These are phyloP conservation scores for Penelope pileata DNA, from an alignment of 2,113 vertebrate genomes.

Conservation along the genomic window DNA sequence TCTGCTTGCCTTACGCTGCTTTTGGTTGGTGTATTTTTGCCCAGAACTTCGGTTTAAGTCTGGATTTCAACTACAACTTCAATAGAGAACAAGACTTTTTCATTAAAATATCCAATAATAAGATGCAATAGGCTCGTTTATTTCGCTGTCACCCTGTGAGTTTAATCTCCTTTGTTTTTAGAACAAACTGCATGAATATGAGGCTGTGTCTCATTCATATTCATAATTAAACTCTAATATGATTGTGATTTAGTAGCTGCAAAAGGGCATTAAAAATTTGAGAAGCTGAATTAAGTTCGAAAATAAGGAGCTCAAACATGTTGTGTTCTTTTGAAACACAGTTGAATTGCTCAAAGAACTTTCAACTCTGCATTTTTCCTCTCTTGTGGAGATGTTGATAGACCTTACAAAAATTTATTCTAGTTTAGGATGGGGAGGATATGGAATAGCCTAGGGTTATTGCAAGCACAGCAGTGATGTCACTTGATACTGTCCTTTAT, in stretches of 20 bases:
- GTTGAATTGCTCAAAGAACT: not conserved
- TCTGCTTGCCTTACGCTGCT: not conserved
- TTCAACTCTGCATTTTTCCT: not conserved
- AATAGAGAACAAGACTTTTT: not conserved
- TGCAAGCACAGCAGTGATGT: not conserved
- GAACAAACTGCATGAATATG: not conserved
- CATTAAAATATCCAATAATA: not conserved
- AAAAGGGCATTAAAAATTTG: not conserved
- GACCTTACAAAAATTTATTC: not conserved
- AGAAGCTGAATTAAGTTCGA: not conserved
- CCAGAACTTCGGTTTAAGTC: not conserved
- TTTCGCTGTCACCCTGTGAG: not conserved
- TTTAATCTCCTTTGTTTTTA: conserved; percentile 2
- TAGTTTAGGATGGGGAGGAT: not conserved
- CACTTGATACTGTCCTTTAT: not conserved
- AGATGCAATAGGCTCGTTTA: not conserved
- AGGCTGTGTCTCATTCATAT: not conserved
- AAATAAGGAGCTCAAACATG: not conserved
- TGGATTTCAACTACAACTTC: not conserved
- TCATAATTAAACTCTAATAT: not conserved
- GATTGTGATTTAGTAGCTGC: not conserved
- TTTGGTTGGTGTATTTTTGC: not conserved
- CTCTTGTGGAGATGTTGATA: not conserved
- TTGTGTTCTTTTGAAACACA: not conserved
- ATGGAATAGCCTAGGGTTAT: not conserved